Evolutionary conservation across 2,888 invertebrate genomes (phyloP), one percentile per base, ranked within the genome.

Genomic region (Dascillus cervinus): DNA sequence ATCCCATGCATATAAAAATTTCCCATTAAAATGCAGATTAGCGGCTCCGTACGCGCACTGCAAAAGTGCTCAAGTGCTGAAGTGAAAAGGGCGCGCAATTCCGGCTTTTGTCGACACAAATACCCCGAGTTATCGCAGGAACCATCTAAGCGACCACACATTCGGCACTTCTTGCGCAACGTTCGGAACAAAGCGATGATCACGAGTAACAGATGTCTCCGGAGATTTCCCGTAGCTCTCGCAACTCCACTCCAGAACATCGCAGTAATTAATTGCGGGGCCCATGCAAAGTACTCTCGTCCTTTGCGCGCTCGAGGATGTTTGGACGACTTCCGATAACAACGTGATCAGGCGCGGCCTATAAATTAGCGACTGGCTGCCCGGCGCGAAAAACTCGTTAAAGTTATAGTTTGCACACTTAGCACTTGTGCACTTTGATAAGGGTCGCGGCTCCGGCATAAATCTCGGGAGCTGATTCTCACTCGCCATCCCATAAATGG

Each of bases 181-280:
- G 29, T 17, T 29, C n/a, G 27, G 35, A 39, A 39, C 36, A 39
- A 41, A 36, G 36, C 36, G 38, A 37, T 32, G 44, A 43, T 44
- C 44, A 44, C 37, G n/a, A 44, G 44, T 44, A 44, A 44, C 44
- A 44, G 44, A 44, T 44, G 44, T 44, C 44, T 38, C 44, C 40
- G 30, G 44, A 43, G 44, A 43, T 41, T 43, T 39, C 31, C 41
- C 32, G 32, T 32, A 43, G 37, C 34, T 36, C 38, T 34, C 34
- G n/a, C n/a, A 32, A 23, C 36, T 41, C 36, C 29, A 27, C 37
- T 42, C 26, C 43, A 38, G 40, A 44, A 43, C 43, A 44, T 37
- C 22, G 38, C 26, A 32, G 44, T 44, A 44, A 44, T 44, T 44
- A 44, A 44, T 44, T 38, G 36, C 34, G 41, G 32, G 29, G 37